These are phyloP conservation scores for Hypercompe scribonia DNA, from an alignment of 2,888 invertebrate species.

Conservation along the genomic window DNA sequence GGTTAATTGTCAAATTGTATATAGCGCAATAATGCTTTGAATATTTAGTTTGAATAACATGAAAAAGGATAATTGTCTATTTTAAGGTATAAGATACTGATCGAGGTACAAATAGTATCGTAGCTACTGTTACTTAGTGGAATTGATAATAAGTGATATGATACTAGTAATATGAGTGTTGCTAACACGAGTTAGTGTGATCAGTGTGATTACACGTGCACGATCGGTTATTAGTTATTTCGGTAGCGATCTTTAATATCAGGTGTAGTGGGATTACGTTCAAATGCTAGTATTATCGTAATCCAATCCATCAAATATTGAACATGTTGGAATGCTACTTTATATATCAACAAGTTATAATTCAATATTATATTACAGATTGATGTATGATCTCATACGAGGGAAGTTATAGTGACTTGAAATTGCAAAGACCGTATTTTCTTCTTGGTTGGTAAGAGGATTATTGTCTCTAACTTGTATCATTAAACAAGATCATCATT, in stretches of 20 bases:
- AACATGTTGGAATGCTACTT: neutral
- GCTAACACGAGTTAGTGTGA: neutral
- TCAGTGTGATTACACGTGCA: neutral
- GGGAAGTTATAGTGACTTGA: neutral
- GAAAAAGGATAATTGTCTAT: neutral
- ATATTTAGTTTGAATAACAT: neutral
- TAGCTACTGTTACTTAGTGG: neutral
- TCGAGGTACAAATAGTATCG: neutral
- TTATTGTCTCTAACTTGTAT: neutral
- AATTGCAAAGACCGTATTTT: neutral
- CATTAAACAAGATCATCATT: too few relatives aligned
- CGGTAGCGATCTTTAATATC: neutral
- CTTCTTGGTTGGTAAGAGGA: neutral
- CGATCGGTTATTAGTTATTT: neutral
- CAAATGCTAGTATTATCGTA: slow-evolving; percentile 1
- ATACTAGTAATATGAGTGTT: too few relatives aligned
- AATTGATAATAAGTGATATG: neutral
- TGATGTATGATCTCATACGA: neutral
- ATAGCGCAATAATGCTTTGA: too few relatives aligned
- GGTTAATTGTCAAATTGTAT: too few relatives aligned
- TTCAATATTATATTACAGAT: neutral
- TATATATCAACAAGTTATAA: neutral
- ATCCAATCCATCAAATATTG: slow-evolving; percentile 2
- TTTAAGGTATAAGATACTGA: neutral
- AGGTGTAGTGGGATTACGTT: slow-evolving; percentile 5